Percentiles rank a stretch among this genome's conserved stretches.
These are phyloP conservation scores for Ctenosaura bakeri DNA, from an alignment of 2,797 vertebrate species.

Conservation along the genomic window DNA sequence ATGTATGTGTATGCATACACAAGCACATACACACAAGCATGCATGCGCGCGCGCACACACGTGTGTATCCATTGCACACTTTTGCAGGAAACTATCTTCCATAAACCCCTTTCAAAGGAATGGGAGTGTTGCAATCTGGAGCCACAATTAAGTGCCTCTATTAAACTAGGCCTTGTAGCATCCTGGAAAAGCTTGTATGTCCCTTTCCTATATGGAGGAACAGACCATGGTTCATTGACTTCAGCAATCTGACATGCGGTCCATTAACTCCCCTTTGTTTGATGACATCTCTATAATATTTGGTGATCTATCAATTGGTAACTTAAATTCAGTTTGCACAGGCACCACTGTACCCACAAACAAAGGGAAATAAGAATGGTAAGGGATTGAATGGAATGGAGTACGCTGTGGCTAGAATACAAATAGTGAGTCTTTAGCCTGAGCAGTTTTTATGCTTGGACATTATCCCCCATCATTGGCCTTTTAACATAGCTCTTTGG, in stretches of 20 bases:
- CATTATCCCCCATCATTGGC: neutral
- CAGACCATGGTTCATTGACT: conserved; percentile 24
- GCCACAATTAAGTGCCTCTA: conserved; percentile 11
- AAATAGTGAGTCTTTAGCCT: conserved; percentile 33
- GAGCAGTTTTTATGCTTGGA: conserved; percentile 46
- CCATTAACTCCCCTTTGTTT: neutral
- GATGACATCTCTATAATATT: neutral
- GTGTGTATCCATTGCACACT: no score
- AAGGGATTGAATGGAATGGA: conserved; percentile 26
- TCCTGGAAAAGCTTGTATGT: neutral
- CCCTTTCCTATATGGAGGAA: neutral
- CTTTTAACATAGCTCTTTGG: neutral
- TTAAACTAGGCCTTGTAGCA: conserved; percentile 13
- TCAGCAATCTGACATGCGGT: neutral
- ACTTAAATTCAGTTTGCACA: conserved; percentile 48
- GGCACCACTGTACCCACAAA: neutral
- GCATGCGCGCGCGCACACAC: no score
- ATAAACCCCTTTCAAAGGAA: neutral
- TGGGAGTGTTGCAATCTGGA: neutral
- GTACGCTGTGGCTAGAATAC: conserved; percentile 10
- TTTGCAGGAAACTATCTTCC: neutral
- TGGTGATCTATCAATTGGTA: neutral
- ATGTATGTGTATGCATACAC: neutral
- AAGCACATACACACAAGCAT: no score
- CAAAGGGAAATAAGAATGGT: neutral